Base-by-base conservation (phyloP, 2,888 invertebrate genomes). In the Graphium colonna region DNA sequence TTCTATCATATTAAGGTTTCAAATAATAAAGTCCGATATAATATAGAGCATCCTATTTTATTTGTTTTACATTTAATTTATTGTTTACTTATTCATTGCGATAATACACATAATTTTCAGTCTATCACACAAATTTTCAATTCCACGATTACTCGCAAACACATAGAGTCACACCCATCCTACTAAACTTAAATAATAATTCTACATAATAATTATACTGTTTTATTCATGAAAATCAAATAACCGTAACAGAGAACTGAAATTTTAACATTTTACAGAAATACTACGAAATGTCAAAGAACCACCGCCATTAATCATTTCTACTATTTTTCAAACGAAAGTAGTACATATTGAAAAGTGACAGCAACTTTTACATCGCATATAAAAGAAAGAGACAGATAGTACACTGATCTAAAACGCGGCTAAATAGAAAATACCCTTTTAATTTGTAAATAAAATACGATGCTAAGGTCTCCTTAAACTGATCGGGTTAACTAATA, bases 231-330 rank as follows among this genome's bases (percentile, higher is more conserved):
- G 28, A 62, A 77, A 71, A 69, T 53, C 53, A 63, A 63, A 68
- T 62, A 67, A 70, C 62, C 65, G 62, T 58, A 66, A 69, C 56
- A 47, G 58, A 62, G 66, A 69, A 68, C 56, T 61, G 64, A 59
- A 71, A 67, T 70, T 75, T 70, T 53, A 68, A 60, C 70, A 73
- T 75, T 76, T 73, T 75, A 73, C 44, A 46, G 26, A 60, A 62
- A 61, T 56, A 57, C 57, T 49, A 59, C 55, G 67, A 82, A 84
- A 85, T 72, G 85, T 82, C 86, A 85, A 71, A 79, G 70, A 55
- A 68, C 56, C 65, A 69, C 73, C 80, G 86, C 87, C 87, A 86
- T 86, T 79, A 69, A 62, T 64, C 60, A 71, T 71, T 76, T 71
- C 76, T 72, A 64, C 68, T 75, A 52, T 73, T 65, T 63, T 62